Percentiles rank a stretch among this genome's conserved stretches.
Conservation (phyloP, 2,888 invertebrate genomes). For the Monochamus alternatus region DNA sequence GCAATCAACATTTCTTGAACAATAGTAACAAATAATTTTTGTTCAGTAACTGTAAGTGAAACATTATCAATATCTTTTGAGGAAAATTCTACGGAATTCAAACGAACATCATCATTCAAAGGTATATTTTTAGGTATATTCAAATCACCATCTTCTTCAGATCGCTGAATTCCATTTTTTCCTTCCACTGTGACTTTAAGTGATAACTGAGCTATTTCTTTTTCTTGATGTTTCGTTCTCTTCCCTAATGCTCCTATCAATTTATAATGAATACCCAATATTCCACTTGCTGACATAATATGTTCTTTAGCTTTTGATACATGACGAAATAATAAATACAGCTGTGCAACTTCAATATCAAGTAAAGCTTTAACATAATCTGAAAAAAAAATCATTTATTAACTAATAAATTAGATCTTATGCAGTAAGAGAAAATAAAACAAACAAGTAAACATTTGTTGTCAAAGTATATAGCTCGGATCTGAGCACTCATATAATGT, state of each 20-base stretch:
- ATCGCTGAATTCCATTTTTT: constrained; percentile 69
- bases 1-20: constrained; percentile 83
- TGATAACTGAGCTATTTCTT: constrained; percentile 86
- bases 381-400: constrained; percentile 29
- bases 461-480: too few species aligned
- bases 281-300: constrained; percentile 76
- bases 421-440: too few species aligned
- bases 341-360: constrained; percentile 76
- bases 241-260: constrained; percentile 88
- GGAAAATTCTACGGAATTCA: constrained; percentile 84
- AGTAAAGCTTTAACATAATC: constrained; percentile 67
- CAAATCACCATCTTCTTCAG: constrained; percentile 73
- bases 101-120: constrained; percentile 89
- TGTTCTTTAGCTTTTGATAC: constrained; percentile 81
- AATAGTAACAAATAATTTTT: constrained; percentile 84
- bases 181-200: constrained; percentile 76
- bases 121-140: constrained; percentile 79
- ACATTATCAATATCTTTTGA: constrained; percentile 70
- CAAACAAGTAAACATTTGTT: too few species aligned
- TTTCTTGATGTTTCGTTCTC: constrained; percentile 91
- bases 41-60: constrained; percentile 79
- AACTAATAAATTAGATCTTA: too few species aligned
- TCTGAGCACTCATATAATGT: too few species aligned
- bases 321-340: constrained; percentile 83
- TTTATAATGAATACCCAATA: constrained; percentile 79